These are phyloP conservation scores for Drosophila lini DNA, from an alignment of 1,140 invertebrate genomes.

Conservation along the genomic window DNA sequence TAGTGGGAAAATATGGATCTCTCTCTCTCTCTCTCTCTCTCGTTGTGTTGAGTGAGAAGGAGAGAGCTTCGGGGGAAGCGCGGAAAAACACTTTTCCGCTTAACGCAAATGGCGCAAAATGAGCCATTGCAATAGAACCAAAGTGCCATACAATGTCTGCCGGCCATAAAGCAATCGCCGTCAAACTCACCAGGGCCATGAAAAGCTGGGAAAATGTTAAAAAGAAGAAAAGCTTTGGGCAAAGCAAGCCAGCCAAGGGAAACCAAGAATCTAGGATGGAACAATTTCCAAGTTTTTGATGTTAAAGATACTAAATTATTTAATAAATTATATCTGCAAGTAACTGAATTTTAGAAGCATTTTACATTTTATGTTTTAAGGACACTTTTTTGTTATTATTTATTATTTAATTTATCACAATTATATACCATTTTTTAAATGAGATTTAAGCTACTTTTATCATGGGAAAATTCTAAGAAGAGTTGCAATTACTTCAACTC, in stretches of 20 bases:
- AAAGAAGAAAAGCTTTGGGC: neutral
- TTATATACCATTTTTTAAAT: neutral
- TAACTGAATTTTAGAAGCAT: neutral
- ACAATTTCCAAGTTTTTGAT: neutral
- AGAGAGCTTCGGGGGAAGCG: neutral
- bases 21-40: neutral
- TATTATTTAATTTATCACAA: neutral
- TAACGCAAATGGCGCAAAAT: slow-evolving; percentile 37
- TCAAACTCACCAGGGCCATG: slow-evolving; percentile 1
- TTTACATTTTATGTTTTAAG: neutral
- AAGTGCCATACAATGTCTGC: slow-evolving; percentile 29
- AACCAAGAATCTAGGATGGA: neutral
- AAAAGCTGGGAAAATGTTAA: slow-evolving; percentile 3
- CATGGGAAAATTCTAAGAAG: too few species aligned
- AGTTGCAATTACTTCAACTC: neutral
- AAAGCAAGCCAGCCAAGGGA: neutral
- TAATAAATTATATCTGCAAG: neutral
- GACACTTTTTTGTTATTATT: neutral
- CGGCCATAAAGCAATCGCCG: slow-evolving; percentile 33
- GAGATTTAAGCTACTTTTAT: too few species aligned
- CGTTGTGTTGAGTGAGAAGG: neutral
- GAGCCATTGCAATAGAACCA: slow-evolving; percentile 35
- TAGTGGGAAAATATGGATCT: slow-evolving; percentile 6
- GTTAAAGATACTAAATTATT: neutral
- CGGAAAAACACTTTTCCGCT: slow-evolving; percentile 22